Percentiles rank a stretch among this genome's conserved stretches.
Evolutionary conservation across 2,797 vertebrate species (phyloP).

Genomic region (Micrastur ruficollis): DNA sequence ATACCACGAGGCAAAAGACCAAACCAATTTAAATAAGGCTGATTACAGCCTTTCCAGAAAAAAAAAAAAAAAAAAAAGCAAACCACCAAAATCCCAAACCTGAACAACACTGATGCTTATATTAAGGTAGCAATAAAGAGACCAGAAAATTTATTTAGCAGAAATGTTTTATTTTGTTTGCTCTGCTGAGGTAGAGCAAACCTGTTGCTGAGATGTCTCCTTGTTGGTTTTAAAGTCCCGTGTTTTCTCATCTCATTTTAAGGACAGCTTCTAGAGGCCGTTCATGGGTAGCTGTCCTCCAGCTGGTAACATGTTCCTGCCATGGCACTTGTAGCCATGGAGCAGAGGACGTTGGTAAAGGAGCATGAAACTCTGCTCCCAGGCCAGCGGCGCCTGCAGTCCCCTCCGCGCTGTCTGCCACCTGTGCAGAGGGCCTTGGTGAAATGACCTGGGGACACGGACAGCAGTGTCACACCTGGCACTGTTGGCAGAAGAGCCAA

Average conservation of each 20-base stretch:
- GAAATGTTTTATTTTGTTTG: background rate
- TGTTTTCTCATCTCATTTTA: background rate
- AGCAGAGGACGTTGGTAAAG: background rate
- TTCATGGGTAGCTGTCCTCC: background rate
- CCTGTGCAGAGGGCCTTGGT: background rate
- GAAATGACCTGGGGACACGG: background rate
- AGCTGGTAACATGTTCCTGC: background rate
- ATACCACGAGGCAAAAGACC: background rate
- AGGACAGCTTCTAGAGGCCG: background rate
- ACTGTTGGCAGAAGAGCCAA: background rate
- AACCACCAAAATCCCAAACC: background rate
- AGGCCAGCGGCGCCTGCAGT: background rate
- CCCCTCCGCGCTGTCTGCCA: background rate
- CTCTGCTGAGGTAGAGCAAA: background rate
- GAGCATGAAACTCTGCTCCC: background rate
- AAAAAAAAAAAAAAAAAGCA: background rate
- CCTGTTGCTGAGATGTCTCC: background rate
- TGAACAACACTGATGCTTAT: background rate
- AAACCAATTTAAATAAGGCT: conserved; percentile 35
- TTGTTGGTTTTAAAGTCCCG: background rate
- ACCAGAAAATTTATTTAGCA: background rate
- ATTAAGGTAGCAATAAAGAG: background rate
- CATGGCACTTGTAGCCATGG: background rate
- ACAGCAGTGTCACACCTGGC: background rate
- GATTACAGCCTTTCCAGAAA: background rate